Evolutionary conservation across 2,113 vertebrate genomes (phyloP), one percentile per base, ranked within the genome.

Genomic region (Capreolus pygargus): DNA sequence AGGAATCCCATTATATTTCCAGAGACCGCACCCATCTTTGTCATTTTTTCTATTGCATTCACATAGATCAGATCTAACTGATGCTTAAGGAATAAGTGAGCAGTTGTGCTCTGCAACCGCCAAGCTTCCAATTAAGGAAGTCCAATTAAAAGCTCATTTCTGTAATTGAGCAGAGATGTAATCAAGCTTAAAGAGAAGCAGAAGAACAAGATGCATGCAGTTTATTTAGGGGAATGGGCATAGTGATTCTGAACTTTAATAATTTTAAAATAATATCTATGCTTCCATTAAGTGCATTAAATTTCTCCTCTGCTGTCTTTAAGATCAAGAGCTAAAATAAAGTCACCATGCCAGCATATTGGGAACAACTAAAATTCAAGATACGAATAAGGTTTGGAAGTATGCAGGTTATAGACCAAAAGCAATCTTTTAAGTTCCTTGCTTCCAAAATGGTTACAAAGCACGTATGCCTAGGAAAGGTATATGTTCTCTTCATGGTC

Each of bases 71-170:
- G 86, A 89, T 79, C 89, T 96, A 97, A 98, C 86, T 92, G 85
- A 97, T 82, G 97, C 58, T 60, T 95, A 95, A 91, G 21, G 43
- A 98, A 74, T 16, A 93, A 98, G 61, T 79, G 60, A 97, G 61
- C 94, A 95, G 60, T 97, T 97, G 86, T 89, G 36, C 57, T 95
- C 93, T 95, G 28, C 50, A 90, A 91, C 60, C 10, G 43, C 96
- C 95, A 96, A 91, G 84, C 55, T 97, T 97, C 82, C 95, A 97
- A 97, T 97, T 97, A 97, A 97, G 96, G 78, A 95, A 98, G 79
- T 92, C 67, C 93, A 98, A 98, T 98, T 98, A 98, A 98, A 97
- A 97, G 45, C 96, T 98, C 97, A 97, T 98, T 97, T 97, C 91
- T 97, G 61, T 98, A 97, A 98, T 98, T 97, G 97, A 96, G 83